These are phyloP conservation scores for Podarcis raffonei DNA, from an alignment of 2,113 vertebrate genomes.

Conservation along the genomic window DNA sequence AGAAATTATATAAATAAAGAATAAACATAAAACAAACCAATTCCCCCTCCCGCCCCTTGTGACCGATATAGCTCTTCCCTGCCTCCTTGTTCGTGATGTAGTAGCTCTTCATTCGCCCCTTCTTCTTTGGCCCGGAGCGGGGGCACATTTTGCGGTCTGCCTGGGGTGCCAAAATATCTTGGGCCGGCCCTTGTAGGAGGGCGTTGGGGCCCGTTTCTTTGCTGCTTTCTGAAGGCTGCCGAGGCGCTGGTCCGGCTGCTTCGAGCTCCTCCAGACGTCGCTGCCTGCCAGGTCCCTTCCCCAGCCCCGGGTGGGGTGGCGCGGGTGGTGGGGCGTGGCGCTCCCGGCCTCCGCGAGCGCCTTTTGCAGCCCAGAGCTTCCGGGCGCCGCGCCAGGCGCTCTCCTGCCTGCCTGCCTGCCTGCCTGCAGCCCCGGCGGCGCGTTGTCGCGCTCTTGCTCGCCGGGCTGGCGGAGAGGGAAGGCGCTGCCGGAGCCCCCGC, in stretches of 20 bases:
- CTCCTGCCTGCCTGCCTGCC: not conserved
- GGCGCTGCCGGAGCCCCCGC: not conserved
- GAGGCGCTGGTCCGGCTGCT: not conserved
- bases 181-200: too few species aligned
- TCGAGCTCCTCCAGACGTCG: not conserved
- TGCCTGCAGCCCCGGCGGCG: not conserved
- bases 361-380: not conserved
- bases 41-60: too few species aligned
- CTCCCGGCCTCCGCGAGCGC: not conserved
- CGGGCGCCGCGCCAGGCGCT: not conserved
- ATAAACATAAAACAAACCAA: too few species aligned
- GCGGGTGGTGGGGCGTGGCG: not conserved
- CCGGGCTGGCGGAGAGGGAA: not conserved
- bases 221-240: not conserved
- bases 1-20: too few species aligned
- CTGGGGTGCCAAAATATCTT: too few species aligned
- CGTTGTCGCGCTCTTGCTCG: not conserved
- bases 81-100: too few species aligned
- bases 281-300: not conserved
- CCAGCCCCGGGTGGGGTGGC: not conserved
- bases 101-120: not conserved
- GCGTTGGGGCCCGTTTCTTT: not conserved
- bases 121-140: too few species aligned
- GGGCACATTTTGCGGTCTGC: too few species aligned
- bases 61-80: too few species aligned